Evolutionary conservation across 1,140 invertebrate species (phyloP).

Genomic region (Subanguina moxae): DNA sequence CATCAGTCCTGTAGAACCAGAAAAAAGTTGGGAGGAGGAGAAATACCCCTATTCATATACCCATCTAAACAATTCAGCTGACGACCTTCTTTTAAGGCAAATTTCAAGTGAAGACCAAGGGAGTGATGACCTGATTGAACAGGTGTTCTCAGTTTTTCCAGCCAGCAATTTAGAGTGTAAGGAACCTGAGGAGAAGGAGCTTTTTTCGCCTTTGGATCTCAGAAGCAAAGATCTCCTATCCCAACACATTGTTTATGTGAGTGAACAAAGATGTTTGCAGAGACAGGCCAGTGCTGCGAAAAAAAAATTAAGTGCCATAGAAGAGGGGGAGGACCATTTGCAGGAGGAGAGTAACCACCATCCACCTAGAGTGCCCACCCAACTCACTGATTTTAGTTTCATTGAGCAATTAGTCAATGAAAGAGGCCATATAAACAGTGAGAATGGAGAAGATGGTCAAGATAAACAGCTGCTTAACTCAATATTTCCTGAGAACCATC

Average conservation of each 20-base stretch:
- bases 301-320: conserved; percentile 1
- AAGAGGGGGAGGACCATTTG: not conserved
- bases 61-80: not conserved
- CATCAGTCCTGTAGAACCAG: no score
- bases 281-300: no score
- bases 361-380: not conserved
- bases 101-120: not conserved
- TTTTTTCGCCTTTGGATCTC: no score
- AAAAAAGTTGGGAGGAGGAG: not conserved
- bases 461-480: no score
- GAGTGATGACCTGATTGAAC: not conserved
- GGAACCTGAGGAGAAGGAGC: no score
- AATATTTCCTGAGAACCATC: no score
- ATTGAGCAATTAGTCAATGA: not conserved
- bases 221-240: no score
- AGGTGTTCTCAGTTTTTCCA: not conserved
- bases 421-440: no score
- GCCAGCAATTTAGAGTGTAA: not conserved
- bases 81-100: not conserved
- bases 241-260: no score
- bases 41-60: not conserved
- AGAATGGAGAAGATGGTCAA: no score
- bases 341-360: not conserved
- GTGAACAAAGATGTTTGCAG: no score
- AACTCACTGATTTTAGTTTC: not conserved